phyloP scores from a whole-genome alignment of 2,113 vertebrate species.

The Pseudois nayaur region DNA sequence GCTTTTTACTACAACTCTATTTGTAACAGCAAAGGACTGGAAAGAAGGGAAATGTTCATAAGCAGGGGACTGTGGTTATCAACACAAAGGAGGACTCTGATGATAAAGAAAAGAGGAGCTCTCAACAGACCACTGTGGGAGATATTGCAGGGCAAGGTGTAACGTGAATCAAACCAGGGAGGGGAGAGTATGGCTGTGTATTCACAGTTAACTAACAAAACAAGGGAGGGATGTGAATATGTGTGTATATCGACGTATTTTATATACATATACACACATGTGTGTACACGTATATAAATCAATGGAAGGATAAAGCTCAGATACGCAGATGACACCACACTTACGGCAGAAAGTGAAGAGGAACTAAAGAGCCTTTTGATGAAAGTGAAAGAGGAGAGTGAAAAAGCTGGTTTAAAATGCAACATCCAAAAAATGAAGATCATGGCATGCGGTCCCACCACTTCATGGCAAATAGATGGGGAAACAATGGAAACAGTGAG shows the following conservation, averaged over 20 bases:
- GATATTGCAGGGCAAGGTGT: accelerated
- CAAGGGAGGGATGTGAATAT: background rate
- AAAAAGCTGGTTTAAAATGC: background rate
- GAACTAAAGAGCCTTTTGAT: background rate
- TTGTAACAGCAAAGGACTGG: background rate
- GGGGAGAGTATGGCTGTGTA: accelerated
- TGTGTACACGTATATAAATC: background rate
- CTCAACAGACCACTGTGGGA: background rate
- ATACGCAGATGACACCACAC: background rate
- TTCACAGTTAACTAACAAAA: background rate
- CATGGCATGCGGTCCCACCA: background rate
- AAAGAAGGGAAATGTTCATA: background rate
- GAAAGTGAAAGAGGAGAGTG: background rate
- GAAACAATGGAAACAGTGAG: background rate
- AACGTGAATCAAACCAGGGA: accelerated
- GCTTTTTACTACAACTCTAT: background rate
- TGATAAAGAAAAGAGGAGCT: background rate
- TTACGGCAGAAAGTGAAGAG: background rate
- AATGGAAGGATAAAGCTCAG: background rate
- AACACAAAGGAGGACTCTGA: background rate
- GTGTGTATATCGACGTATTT: background rate
- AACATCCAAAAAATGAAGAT: background rate
- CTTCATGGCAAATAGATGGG: background rate
- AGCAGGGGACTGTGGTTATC: background rate
- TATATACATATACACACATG: background rate